phyloP scores from a whole-genome alignment of 1,140 invertebrate species.

The Drosophila leontia region DNA sequence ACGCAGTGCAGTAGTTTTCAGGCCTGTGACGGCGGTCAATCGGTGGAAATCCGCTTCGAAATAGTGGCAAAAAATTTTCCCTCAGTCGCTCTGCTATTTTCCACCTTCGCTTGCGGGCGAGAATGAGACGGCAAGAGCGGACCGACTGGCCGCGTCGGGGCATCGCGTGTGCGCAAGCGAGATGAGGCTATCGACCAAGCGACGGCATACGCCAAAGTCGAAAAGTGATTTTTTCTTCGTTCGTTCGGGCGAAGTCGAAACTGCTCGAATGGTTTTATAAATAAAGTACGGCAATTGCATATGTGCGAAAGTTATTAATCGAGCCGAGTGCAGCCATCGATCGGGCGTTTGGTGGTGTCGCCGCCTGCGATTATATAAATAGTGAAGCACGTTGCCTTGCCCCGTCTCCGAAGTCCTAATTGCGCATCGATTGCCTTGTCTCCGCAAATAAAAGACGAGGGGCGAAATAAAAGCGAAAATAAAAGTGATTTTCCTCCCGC shows the following conservation, averaged over 20 bases:
- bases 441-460: constrained; percentile 23
- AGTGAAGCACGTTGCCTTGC: constrained; percentile 58
- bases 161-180: constrained; percentile 42
- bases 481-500: constrained; percentile 24
- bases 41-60: constrained; percentile 54
- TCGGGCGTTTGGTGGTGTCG: constrained; percentile 32
- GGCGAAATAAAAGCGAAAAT: constrained; percentile 16
- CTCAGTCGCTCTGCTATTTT: constrained; percentile 67
- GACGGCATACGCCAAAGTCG: constrained; percentile 58
- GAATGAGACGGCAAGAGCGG: constrained; percentile 21
- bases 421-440: constrained; percentile 72
- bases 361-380: constrained; percentile 72
- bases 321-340: constrained; percentile 29
- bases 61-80: constrained; percentile 70
- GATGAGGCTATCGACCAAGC: constrained; percentile 51
- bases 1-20: constrained; percentile 41
- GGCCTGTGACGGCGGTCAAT: constrained; percentile 11
- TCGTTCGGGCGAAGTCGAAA: constrained; percentile 83
- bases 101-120: constrained; percentile 56
- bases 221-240: constrained; percentile 80
- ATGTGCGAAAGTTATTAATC: constrained; percentile 37
- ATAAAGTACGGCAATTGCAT: constrained; percentile 59
- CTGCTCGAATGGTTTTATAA: constrained; percentile 78
- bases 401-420: constrained; percentile 55
- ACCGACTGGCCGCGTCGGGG: constrained; percentile 28